These are phyloP conservation scores for Eleginops maclovinus DNA, from an alignment of 2,113 vertebrate species.

Conservation along the genomic window DNA sequence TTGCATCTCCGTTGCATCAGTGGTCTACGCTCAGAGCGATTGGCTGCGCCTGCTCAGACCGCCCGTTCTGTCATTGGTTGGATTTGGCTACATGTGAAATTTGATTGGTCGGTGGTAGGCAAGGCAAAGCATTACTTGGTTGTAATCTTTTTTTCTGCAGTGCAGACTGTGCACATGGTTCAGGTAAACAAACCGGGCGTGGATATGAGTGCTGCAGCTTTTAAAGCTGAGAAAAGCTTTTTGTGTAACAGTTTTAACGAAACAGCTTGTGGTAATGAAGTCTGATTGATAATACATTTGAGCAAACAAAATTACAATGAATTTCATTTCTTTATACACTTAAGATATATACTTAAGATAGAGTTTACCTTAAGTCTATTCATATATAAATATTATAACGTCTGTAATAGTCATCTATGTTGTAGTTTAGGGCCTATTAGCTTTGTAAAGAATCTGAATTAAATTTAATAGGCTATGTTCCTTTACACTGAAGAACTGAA, in stretches of 20 bases:
- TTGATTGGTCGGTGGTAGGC: slow-evolving; percentile 77
- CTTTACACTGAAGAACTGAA: background rate
- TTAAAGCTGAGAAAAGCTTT: slow-evolving; percentile 31
- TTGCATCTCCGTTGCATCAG: slow-evolving; percentile 88
- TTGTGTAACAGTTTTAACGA: slow-evolving; percentile 19
- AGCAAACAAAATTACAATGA: background rate
- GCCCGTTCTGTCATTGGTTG: slow-evolving; percentile 73
- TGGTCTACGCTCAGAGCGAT: slow-evolving; percentile 70
- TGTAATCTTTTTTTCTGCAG: slow-evolving; percentile 63
- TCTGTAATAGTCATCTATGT: background rate
- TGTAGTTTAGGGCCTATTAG: too few relatives aligned
- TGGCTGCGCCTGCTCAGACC: slow-evolving; percentile 64
- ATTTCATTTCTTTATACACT: background rate
- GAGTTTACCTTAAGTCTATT: too few relatives aligned
- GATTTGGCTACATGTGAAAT: slow-evolving; percentile 37
- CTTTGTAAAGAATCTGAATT: too few relatives aligned
- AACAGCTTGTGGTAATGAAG: background rate
- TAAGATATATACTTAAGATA: background rate
- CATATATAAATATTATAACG: too few relatives aligned
- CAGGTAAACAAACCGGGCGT: slow-evolving; percentile 84
- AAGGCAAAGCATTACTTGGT: slow-evolving; percentile 63
- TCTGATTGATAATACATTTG: background rate
- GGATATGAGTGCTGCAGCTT: slow-evolving; percentile 38
- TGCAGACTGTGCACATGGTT: slow-evolving; percentile 82
- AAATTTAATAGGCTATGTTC: background rate